A percentile compares a stretch with the other conserved stretches of the same genome.
Conservation (phyloP, 2,888 invertebrate genomes). For the Brachyptera putata region DNA sequence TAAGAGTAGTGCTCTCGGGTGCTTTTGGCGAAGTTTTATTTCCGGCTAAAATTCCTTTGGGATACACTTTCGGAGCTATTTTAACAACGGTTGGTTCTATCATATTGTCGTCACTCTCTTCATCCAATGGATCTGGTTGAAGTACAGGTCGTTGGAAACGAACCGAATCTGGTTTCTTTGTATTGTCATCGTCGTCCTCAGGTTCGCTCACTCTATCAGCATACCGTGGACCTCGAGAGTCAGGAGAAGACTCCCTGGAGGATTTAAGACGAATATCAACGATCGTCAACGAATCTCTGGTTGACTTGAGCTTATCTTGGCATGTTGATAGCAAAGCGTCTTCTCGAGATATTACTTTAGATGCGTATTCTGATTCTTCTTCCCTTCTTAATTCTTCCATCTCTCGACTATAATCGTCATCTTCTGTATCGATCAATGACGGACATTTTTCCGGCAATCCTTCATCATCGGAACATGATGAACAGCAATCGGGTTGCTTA, state of each 20-base stretch:
- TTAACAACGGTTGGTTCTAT: slow-evolving; percentile 16
- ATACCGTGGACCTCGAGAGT: slow-evolving; percentile 54
- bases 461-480: slow-evolving; percentile 32
- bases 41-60: not conserved
- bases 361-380: slow-evolving; percentile 33
- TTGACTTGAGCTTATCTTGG: slow-evolving; percentile 17
- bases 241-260: slow-evolving; percentile 70
- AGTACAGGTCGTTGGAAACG: slow-evolving; percentile 29
- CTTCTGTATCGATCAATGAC: slow-evolving; percentile 23
- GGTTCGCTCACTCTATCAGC: slow-evolving; percentile 73
- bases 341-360: slow-evolving; percentile 30
- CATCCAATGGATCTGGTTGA: slow-evolving; percentile 28
- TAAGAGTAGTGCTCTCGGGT: not conserved
- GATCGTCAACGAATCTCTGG: slow-evolving; percentile 10
- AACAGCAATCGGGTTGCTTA: not conserved
- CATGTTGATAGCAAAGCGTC: slow-evolving; percentile 21
- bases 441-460: slow-evolving; percentile 29
- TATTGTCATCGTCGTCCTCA: slow-evolving; percentile 53
- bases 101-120: slow-evolving; percentile 13
- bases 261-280: slow-evolving; percentile 49
- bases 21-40: not conserved
- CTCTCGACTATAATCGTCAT: slow-evolving; percentile 30
- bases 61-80: slow-evolving; percentile 15
- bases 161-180: slow-evolving; percentile 9
- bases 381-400: slow-evolving; percentile 32